Evolutionary conservation across 2,888 invertebrate genomes (phyloP).

Genomic region (Sceliomorpha sp.): DNA sequence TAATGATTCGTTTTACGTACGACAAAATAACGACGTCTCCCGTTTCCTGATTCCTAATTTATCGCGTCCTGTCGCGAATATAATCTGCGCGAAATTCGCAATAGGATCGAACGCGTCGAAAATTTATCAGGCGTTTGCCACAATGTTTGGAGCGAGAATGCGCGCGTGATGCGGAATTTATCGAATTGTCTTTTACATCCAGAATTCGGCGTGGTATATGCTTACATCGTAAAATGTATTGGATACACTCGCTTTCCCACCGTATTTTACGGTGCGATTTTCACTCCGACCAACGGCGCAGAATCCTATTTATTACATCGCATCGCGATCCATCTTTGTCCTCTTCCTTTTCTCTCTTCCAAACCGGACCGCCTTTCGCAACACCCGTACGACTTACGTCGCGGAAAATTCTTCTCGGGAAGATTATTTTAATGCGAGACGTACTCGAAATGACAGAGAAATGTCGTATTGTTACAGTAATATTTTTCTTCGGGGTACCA

Average conservation of each 20-base stretch:
- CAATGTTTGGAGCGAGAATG: too few relatives aligned
- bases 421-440: too few relatives aligned
- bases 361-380: not conserved
- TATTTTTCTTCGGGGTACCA: too few relatives aligned
- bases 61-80: not conserved
- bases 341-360: constrained; percentile 2
- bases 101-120: too few relatives aligned
- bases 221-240: constrained; percentile 24
- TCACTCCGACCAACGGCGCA: constrained; percentile 36
- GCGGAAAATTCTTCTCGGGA: not conserved
- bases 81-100: constrained; percentile 15
- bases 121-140: too few relatives aligned
- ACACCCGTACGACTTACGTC: not conserved
- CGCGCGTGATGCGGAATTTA: too few relatives aligned
- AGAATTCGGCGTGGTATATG: constrained; percentile 15
- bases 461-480: too few relatives aligned
- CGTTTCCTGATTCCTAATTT: not conserved
- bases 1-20: not conserved
- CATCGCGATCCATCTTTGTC: constrained; percentile 34
- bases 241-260: constrained; percentile 43
- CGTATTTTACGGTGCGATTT: constrained; percentile 42
- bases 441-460: too few relatives aligned
- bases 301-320: constrained; percentile 42
- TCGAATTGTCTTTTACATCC: constrained; percentile 12
- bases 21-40: constrained; percentile 6